Evolutionary conservation across 2,113 vertebrate genomes (phyloP).

Genomic region (Turnix velox): DNA sequence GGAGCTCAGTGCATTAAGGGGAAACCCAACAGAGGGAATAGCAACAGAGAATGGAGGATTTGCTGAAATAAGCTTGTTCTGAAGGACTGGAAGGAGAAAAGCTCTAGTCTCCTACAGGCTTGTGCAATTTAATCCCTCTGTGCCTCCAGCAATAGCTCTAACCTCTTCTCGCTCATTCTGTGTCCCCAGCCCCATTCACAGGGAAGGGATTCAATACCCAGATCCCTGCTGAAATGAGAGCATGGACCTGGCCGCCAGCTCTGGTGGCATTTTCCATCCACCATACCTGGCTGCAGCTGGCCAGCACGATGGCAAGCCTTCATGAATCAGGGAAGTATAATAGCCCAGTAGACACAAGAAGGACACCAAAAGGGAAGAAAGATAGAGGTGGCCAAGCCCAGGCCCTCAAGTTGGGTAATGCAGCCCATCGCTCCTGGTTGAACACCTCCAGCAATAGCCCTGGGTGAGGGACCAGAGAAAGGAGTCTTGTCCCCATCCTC

Average conservation of each 20-base stretch:
- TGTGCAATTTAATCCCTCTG: not conserved
- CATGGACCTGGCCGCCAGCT: not conserved
- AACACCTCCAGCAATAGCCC: fast-evolving
- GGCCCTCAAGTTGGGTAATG: fast-evolving
- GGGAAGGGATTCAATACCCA: not conserved
- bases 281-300: fast-evolving
- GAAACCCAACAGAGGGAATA: not conserved
- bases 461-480: not conserved
- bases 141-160: not conserved
- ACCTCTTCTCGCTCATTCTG: not conserved
- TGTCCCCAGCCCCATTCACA: not conserved
- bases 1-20: not conserved
- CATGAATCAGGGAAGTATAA: fast-evolving
- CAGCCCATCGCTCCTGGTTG: fast-evolving
- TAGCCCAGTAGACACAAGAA: not conserved
- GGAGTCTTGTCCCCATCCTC: not conserved
- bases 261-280: not conserved
- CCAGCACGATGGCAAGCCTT: not conserved
- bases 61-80: not conserved
- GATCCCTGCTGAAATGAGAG: not conserved
- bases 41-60: not conserved
- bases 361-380: not conserved
- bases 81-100: not conserved
- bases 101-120: not conserved
- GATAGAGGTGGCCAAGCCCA: not conserved